Evolutionary conservation across 1,140 invertebrate genomes (phyloP), one percentile per base, ranked within the genome.

Genomic region (Drosophila oshimai): DNA sequence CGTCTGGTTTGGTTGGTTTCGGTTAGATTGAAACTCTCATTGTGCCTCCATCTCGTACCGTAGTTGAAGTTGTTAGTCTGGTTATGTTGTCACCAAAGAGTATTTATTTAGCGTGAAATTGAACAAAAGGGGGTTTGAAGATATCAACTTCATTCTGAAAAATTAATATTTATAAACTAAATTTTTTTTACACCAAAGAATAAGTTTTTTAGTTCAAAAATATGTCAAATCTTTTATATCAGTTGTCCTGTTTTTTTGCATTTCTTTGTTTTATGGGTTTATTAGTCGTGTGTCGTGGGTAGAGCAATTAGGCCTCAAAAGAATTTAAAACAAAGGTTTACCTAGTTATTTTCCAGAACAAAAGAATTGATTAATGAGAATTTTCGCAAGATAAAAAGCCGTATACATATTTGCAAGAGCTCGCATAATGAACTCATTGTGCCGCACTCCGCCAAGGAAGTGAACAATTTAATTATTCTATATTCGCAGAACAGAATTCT

Each of bases 311-410:
- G 62, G 33, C 50, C 20, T 34, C 26, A 60, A 34, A 46, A 71
- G 69, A 69, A 72, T 79, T 69, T 73, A 44, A 54, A 18, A 64
- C 36, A 74, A 79, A 84, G 71, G 72, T 61, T 86, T 75, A 80
- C 81, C 80, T 73, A 86, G 61, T 80, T 86, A 36, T 46, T 39
- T 36, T 31, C 24, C 15, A 87, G 61, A 86, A 86, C 80, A 86
- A 86, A 76, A 76, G 81, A 86, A 86, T 86, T 86, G 81, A 86
- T 75, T 75, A 87, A 86, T 86, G 61, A 29, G 76, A 86, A 80
- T 57, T 68, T 86, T 86, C 80, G 58, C 80, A 75, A 60, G 57
- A 53, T 67, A 67, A 49, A 47, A 64, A 49, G 13, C 24, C 26
- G 13, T 24, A 12, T 44, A 6, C 41, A 15, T 20, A 34, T 69